Percentiles rank a stretch among this genome's conserved stretches.
Conservation (phyloP, 2,797 vertebrate genomes). For the Parambassis ranga region DNA sequence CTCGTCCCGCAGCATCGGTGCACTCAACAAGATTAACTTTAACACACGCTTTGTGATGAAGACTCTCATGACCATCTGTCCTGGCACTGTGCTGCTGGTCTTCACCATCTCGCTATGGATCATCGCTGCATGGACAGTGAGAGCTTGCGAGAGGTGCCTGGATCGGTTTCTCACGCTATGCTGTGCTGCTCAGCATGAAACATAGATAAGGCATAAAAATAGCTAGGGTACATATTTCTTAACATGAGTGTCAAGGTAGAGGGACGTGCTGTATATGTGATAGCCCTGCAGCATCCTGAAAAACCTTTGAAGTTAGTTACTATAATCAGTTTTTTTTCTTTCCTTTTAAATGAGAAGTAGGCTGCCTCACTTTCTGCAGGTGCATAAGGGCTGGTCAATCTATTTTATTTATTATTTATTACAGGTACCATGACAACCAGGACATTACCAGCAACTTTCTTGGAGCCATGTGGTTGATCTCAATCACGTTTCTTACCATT, state of each 20-base stretch:
- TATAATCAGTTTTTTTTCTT: background rate
- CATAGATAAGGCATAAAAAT: slow-evolving; percentile 70
- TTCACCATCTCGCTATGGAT: slow-evolving; percentile 99
- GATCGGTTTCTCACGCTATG: slow-evolving; percentile 58
- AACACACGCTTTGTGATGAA: slow-evolving; percentile 99
- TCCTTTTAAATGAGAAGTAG: background rate
- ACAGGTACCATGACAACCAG: slow-evolving; percentile 96
- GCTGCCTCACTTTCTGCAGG: background rate
- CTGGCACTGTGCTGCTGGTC: slow-evolving; percentile 98
- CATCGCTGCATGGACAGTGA: slow-evolving; percentile 99
- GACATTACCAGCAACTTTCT: slow-evolving; percentile 99
- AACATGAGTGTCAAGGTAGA: slow-evolving; percentile 14
- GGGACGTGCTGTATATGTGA: slow-evolving; percentile 1
- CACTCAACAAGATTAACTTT: slow-evolving; percentile 99
- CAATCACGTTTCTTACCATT: slow-evolving; percentile 99
- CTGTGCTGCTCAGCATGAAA: slow-evolving; percentile 53
- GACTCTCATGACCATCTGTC: slow-evolving; percentile 99
- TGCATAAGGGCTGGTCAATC: slow-evolving; percentile 9
- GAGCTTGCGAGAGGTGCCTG: slow-evolving; percentile 98
- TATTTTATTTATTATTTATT: slow-evolving; percentile 56
- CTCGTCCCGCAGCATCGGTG: slow-evolving; percentile 98
- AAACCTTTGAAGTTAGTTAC: background rate
- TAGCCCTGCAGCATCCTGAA: background rate
- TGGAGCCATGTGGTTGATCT: slow-evolving; percentile 99
- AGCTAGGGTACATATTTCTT: slow-evolving; percentile 36